These are phyloP conservation scores for Ploceus nigricollis DNA, from an alignment of 2,113 vertebrate species.

Conservation along the genomic window DNA sequence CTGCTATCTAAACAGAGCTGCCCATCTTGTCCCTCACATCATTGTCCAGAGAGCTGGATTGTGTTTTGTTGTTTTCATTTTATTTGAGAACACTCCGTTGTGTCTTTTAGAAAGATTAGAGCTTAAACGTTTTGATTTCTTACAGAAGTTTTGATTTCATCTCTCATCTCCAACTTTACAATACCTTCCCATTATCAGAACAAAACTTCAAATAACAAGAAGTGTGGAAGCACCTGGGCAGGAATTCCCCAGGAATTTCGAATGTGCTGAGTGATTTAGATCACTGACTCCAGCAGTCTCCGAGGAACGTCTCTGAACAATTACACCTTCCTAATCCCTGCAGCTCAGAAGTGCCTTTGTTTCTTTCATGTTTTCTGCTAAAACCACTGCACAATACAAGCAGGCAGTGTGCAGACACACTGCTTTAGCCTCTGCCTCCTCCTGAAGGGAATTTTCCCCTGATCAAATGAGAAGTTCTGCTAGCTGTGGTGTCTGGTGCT, in stretches of 20 bases:
- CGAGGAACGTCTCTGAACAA: not conserved
- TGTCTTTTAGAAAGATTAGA: not conserved
- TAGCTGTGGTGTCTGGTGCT: not conserved
- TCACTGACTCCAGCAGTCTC: not conserved
- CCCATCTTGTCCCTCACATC: not conserved
- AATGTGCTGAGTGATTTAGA: not conserved
- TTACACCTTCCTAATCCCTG: slow-evolving; percentile 2
- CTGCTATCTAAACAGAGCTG: not conserved
- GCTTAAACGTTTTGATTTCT: not conserved
- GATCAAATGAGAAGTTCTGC: not conserved
- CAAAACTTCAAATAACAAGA: not conserved
- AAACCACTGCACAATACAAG: not conserved
- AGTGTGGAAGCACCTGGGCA: not conserved
- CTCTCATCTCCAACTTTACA: not conserved
- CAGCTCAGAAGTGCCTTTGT: not conserved
- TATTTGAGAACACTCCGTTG: not conserved
- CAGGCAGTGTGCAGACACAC: not conserved
- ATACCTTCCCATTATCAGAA: not conserved
- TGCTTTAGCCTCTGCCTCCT: not conserved
- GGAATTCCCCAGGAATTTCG: not conserved
- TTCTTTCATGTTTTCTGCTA: not conserved
- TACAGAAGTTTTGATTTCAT: not conserved
- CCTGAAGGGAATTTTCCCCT: not conserved
- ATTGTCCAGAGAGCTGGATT: not conserved
- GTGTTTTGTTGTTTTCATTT: not conserved